phyloP scores from a whole-genome alignment of 2,888 invertebrate species.

The Ectobius pallidus region DNA sequence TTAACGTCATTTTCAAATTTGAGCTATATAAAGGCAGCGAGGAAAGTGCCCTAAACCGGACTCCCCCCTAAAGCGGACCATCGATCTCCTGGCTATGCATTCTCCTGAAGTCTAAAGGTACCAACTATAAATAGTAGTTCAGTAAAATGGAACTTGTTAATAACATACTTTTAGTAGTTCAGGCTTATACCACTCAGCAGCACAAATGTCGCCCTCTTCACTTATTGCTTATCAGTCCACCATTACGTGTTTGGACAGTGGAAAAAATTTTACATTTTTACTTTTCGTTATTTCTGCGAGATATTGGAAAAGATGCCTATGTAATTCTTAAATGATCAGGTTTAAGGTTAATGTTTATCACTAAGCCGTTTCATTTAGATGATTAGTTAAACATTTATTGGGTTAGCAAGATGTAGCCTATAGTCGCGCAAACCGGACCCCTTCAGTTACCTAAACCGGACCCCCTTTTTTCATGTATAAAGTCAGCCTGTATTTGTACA shows the following conservation, averaged over 20 bases:
- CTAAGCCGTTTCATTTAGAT: slow-evolving; percentile 28
- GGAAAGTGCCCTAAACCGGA: neutral
- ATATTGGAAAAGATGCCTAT: neutral
- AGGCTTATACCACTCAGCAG: no score
- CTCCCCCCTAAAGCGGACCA: neutral
- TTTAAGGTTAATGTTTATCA: slow-evolving; percentile 32
- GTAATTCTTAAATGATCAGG: slow-evolving; percentile 34
- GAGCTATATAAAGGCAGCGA: no score
- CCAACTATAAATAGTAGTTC: no score
- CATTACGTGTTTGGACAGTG: neutral
- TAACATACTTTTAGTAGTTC: no score
- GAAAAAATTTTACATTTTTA: neutral
- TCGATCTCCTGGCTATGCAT: no score
- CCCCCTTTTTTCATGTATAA: slow-evolving; percentile 20
- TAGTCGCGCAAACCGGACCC: no score
- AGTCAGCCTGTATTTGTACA: no score
- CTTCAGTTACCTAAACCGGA: slow-evolving; percentile 18
- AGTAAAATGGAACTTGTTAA: no score
- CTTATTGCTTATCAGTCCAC: neutral
- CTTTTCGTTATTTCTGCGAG: no score
- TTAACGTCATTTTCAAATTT: no score
- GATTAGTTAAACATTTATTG: slow-evolving; percentile 26
- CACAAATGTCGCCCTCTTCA: neutral
- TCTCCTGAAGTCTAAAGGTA: no score
- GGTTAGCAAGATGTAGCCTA: slow-evolving; percentile 17